These are phyloP conservation scores for Camptogramma bilineatum DNA, from an alignment of 2,888 invertebrate genomes.

Conservation along the genomic window DNA sequence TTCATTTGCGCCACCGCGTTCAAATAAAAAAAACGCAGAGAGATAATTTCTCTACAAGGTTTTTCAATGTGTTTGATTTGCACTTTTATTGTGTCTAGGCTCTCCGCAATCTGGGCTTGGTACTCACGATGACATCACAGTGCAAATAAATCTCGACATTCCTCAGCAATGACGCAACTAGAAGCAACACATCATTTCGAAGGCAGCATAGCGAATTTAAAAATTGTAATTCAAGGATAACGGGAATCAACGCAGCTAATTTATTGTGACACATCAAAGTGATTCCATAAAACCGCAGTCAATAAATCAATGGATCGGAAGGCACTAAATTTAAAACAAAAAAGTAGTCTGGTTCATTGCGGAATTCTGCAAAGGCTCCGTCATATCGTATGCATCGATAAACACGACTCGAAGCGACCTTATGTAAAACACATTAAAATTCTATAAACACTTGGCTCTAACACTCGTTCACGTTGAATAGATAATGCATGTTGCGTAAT, in stretches of 20 bases:
- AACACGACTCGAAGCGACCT: conserved; percentile 49
- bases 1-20: not conserved
- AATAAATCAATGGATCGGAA: conserved; percentile 28
- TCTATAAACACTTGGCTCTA: conserved; percentile 59
- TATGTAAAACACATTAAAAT: conserved; percentile 63
- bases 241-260: conserved; percentile 25
- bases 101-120: conserved; percentile 23
- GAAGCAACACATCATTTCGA: conserved; percentile 31
- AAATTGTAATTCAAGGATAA: conserved; percentile 43
- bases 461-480: conserved; percentile 59
- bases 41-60: not conserved
- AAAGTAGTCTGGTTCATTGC: conserved; percentile 11
- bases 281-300: conserved; percentile 21
- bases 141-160: conserved; percentile 55
- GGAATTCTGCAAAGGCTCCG: conserved; percentile 15
- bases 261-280: conserved; percentile 26
- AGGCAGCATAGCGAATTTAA: conserved; percentile 40
- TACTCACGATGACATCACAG: conserved; percentile 55
- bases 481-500: conserved; percentile 61
- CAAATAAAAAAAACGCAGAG: too few relatives aligned
- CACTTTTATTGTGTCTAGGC: conserved; percentile 17
- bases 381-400: conserved; percentile 51
- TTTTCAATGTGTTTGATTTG: conserved; percentile 2
- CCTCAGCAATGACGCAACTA: conserved; percentile 49
- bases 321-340: conserved; percentile 22